phyloP scores from a whole-genome alignment of 2,113 vertebrate genomes.

The Odontophorus gujanensis region DNA sequence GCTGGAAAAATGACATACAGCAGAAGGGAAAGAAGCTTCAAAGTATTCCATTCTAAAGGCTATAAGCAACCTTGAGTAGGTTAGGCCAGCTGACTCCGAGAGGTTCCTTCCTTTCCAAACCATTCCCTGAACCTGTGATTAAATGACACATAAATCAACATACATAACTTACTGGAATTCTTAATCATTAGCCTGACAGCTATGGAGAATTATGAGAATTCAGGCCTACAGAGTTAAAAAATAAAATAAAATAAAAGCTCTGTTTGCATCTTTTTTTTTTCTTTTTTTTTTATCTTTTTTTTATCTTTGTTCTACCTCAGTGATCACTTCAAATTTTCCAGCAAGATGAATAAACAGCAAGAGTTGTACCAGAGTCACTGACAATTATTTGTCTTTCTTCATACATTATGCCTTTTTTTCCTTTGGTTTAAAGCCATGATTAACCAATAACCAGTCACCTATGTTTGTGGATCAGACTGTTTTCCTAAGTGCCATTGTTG shows the following conservation, averaged over 20 bases:
- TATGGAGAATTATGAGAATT: background rate
- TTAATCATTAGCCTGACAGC: background rate
- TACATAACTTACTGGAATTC: background rate
- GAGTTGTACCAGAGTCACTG: background rate
- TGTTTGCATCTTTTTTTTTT: background rate
- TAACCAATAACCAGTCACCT: background rate
- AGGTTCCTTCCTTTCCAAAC: background rate
- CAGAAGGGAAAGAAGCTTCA: background rate
- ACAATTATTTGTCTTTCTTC: background rate
- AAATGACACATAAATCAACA: background rate
- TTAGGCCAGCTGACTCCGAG: background rate
- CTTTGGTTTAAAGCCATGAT: background rate
- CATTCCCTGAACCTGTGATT: background rate
- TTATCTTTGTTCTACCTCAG: background rate
- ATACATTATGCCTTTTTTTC: background rate
- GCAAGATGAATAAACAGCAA: background rate
- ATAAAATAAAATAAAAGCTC: background rate
- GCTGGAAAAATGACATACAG: background rate
- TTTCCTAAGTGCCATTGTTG: background rate
- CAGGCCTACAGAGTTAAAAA: background rate
- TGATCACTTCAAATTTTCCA: background rate
- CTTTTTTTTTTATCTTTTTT: no score
- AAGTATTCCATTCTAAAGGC: background rate
- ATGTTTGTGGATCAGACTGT: background rate
- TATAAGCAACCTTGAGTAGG: background rate